A percentile compares a stretch with the other conserved stretches of the same genome.
Conservation (phyloP, 2,888 invertebrate species). For the Ormyrus pomaceus region DNA sequence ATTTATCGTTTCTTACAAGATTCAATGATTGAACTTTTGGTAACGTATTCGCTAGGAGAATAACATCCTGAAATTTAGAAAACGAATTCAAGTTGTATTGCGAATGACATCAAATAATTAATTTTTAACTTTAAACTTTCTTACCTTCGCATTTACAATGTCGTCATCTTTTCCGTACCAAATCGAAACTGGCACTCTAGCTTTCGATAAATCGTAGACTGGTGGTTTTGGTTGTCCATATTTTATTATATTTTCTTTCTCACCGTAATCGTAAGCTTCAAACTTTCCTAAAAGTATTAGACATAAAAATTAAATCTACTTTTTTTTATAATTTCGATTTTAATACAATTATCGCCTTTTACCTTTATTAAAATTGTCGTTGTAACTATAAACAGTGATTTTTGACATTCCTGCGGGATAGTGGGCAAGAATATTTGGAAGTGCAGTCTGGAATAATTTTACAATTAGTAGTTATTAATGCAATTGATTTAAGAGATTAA, state of each 20-base stretch:
- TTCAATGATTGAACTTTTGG: constrained; percentile 11
- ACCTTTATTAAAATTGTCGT: constrained; percentile 56
- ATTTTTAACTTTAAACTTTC: background rate
- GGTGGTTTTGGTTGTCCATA: constrained; percentile 16
- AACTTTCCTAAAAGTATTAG: constrained; percentile 34
- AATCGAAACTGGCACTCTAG: constrained; percentile 35
- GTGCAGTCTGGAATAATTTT: constrained; percentile 33
- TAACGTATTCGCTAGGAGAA: background rate
- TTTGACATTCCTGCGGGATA: constrained; percentile 58
- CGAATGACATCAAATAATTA: too few relatives aligned
- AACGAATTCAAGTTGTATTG: background rate
- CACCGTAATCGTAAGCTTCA: constrained; percentile 38
- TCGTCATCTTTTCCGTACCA: constrained; percentile 36
- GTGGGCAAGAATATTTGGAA: constrained; percentile 45
- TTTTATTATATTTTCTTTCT: background rate
- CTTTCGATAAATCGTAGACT: constrained; percentile 33
- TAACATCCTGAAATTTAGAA: constrained; percentile 44
- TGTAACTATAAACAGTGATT: constrained; percentile 51
- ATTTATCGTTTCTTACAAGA: background rate
- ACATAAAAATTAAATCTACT: background rate
- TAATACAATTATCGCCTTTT: background rate
- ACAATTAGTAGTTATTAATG: too few relatives aligned
- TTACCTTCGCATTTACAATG: constrained; percentile 40
- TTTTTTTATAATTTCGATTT: background rate
- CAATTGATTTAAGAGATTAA: too few relatives aligned